Conservation (phyloP, 2,797 vertebrate species). For the Anguilla pacifica region DNA sequence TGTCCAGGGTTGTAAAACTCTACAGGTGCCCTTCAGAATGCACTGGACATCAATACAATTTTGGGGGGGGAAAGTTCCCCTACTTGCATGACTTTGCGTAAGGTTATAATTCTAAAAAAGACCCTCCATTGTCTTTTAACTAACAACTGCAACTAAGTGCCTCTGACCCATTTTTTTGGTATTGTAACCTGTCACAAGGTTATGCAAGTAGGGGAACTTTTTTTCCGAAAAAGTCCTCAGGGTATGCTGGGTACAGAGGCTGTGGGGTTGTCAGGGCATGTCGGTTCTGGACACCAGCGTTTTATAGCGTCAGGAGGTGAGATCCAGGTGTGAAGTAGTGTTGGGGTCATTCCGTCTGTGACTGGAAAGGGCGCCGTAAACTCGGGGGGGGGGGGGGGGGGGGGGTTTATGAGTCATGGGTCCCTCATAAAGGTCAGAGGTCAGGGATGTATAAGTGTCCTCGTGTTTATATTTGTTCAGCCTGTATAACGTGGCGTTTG, state of each 20-base stretch:
- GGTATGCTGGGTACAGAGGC: slow-evolving; percentile 53
- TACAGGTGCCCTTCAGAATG: no score
- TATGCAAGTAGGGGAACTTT: no score
- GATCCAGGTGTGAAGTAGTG: slow-evolving; percentile 82
- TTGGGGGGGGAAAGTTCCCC: no score
- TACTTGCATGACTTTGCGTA: no score
- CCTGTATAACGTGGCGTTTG: slow-evolving; percentile 52
- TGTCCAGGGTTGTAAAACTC: no score
- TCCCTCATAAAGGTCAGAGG: slow-evolving; percentile 65
- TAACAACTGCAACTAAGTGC: no score
- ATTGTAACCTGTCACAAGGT: no score
- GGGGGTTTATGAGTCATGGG: slow-evolving; percentile 72
- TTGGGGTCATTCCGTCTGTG: slow-evolving; percentile 69
- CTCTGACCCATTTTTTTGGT: no score
- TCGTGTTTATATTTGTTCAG: slow-evolving; percentile 68
- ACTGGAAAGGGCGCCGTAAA: slow-evolving; percentile 72
- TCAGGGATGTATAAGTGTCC: slow-evolving; percentile 70
- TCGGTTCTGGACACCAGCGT: not conserved
- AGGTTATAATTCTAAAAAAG: no score
- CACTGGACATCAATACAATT: no score
- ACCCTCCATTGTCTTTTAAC: no score
- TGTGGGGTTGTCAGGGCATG: not conserved
- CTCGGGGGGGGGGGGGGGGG: slow-evolving; percentile 44
- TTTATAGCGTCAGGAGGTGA: slow-evolving; percentile 60
- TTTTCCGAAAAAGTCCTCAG: slow-evolving; percentile 44